Base-by-base conservation (phyloP, 2,888 invertebrate genomes). In the Dicycla oo region DNA sequence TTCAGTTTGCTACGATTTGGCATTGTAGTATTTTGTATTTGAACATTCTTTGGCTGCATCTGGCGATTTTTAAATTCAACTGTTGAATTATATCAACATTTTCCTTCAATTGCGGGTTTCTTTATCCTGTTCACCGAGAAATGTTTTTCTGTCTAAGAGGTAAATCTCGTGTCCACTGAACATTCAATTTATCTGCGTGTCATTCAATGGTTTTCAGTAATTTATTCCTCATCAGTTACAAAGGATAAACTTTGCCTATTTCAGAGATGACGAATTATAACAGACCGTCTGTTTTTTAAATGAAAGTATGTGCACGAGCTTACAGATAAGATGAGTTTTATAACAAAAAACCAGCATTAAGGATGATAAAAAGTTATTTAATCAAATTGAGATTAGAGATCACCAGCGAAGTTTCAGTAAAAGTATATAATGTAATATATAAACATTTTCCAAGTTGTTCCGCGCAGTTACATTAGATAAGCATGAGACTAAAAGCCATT, bases 321-420 rank as follows among this genome's bases (percentile, higher is more conserved):
- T 11, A 51, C 11, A 69, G 34, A 38, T 71, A 60, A 51, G 18
- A 45, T 40, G 20, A 38, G 18, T 45, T 62, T 10, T 2, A 43
- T 11, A 30, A 26, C 40, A 23, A 69, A 75, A 58, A 57, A 43
- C 11, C 26, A 49, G 26, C 40, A 65, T 47, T 34, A 66, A 40
- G 13, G 61, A 54, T 53, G 60, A 71, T 77, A 51, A 63, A 71
- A 77, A 63, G 54, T 77, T 73, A 56, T n/a, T n/a, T 51, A 67
- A 78, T 67, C 54, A 40, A 51, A 54, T 73, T 78, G 20, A 73
- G 60, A 73, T 78, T 51, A 73, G 20, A 78, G 72, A 61, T 53
- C 60, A 47, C 45, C 51, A 40, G 43, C 47, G 38, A 65, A 62
- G 43, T 57, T 56, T 58, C 43, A 63, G 70, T 70, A 58, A 62